Conservation (phyloP, 2,797 vertebrate species). For the Epinephelus coioides region DNA sequence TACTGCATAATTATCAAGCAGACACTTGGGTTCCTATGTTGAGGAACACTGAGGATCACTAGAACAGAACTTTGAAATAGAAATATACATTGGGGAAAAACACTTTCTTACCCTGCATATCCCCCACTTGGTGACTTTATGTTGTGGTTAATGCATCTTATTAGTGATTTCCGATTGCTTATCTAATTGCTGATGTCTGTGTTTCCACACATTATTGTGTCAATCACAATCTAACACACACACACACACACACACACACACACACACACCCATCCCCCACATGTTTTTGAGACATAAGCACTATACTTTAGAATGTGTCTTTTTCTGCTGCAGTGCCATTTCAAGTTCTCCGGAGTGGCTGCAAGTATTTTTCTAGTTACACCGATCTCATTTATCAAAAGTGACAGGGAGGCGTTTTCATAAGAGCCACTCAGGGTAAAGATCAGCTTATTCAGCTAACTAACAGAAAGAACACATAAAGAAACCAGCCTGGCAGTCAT, state of each 20-base stretch:
- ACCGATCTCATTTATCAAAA: constrained; percentile 70
- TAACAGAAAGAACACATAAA: constrained; percentile 36
- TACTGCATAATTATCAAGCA: too few relatives aligned
- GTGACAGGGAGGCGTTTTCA: constrained; percentile 64
- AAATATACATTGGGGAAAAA: neutral
- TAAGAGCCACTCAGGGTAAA: constrained; percentile 51
- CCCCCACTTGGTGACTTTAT: neutral
- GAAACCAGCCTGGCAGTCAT: neutral
- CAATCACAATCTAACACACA: constrained; percentile 1
- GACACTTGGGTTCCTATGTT: neutral
- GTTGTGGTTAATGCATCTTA: neutral
- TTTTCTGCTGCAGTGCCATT: constrained; percentile 60
- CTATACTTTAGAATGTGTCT: constrained; percentile 2
- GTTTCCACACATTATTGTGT: neutral
- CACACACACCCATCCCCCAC: neutral
- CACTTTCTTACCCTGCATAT: neutral
- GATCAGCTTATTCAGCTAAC: constrained; percentile 70
- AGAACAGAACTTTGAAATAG: neutral
- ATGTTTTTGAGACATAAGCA: constrained; percentile 9
- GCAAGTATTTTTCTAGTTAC: constrained; percentile 37
- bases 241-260: constrained; percentile 1
- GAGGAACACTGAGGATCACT: neutral
- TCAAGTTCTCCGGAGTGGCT: constrained; percentile 34
- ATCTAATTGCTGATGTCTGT: neutral
- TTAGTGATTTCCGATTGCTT: too few relatives aligned